Conservation (phyloP, 2,797 vertebrate genomes). For the Protonibea diacanthus region DNA sequence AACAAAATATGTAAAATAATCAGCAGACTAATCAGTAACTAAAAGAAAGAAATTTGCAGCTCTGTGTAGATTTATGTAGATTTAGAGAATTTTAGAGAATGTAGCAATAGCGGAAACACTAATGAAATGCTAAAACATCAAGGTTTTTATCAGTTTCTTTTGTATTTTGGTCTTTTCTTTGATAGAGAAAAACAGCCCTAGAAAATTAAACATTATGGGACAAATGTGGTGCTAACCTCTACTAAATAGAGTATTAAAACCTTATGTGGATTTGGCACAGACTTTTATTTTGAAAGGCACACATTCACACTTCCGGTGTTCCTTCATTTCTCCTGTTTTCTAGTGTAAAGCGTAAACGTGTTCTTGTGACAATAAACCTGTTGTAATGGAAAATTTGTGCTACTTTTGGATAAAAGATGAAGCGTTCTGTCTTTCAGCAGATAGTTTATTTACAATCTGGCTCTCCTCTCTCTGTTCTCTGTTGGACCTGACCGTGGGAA, state of each 20-base stretch:
- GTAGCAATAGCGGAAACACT: not conserved
- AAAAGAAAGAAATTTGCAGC: not conserved
- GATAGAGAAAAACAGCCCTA: not conserved
- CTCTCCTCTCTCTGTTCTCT: not conserved
- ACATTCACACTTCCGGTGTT: not conserved
- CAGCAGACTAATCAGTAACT: not conserved
- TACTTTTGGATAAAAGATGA: not conserved
- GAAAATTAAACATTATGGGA: not conserved
- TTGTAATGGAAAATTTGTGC: not conserved
- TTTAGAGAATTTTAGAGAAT: not conserved
- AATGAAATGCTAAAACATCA: not conserved
- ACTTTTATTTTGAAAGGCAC: constrained; percentile 26
- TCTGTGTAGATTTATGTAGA: not conserved
- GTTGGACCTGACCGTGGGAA: not conserved
- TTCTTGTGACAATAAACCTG: not conserved
- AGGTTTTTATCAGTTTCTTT: not conserved
- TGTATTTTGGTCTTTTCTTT: not conserved
- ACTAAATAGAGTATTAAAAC: not conserved
- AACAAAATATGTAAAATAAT: not conserved
- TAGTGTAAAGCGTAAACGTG: not conserved
- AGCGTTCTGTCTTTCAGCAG: not conserved
- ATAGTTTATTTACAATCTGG: not conserved
- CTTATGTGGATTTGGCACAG: not conserved
- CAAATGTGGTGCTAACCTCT: not conserved
- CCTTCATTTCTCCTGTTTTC: not conserved